These are phyloP conservation scores for Caenorhabditis elegans DNA, from an alignment of 1,140 invertebrate species.

Conservation along the genomic window DNA sequence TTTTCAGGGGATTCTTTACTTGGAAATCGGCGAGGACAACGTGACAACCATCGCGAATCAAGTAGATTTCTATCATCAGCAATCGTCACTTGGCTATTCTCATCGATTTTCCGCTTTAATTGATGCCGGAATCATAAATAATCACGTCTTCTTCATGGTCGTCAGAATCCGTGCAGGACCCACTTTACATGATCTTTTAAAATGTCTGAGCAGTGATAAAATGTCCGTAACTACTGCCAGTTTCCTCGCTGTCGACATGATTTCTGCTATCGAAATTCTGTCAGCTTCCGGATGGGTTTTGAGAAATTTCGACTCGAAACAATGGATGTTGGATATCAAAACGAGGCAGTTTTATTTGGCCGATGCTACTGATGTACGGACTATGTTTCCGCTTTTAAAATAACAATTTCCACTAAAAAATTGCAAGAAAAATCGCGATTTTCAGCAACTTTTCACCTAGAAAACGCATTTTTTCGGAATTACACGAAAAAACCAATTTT, in stretches of 20 bases:
- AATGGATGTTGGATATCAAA: background rate
- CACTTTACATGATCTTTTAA: background rate
- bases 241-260: background rate
- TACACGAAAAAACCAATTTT: too few species aligned
- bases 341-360: slow-evolving; percentile 1
- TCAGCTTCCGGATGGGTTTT: background rate
- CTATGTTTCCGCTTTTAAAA: too few species aligned
- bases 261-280: background rate
- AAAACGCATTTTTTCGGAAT: too few species aligned
- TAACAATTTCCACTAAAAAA: background rate
- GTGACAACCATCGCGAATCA: background rate
- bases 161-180: background rate
- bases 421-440: background rate
- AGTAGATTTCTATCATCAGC: background rate
- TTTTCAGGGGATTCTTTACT: background rate
- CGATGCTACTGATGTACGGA: background rate
- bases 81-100: background rate
- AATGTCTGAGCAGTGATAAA: background rate
- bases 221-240: background rate
- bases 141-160: background rate
- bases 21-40: background rate
- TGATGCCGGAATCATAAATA: background rate
- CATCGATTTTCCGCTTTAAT: background rate
- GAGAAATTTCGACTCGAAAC: background rate
- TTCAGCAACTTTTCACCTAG: background rate